Percentiles rank a stretch among this genome's conserved stretches.
Evolutionary conservation across 2,888 invertebrate genomes (phyloP).

Genomic region (Scaptodrosophila latifasciaeformis): DNA sequence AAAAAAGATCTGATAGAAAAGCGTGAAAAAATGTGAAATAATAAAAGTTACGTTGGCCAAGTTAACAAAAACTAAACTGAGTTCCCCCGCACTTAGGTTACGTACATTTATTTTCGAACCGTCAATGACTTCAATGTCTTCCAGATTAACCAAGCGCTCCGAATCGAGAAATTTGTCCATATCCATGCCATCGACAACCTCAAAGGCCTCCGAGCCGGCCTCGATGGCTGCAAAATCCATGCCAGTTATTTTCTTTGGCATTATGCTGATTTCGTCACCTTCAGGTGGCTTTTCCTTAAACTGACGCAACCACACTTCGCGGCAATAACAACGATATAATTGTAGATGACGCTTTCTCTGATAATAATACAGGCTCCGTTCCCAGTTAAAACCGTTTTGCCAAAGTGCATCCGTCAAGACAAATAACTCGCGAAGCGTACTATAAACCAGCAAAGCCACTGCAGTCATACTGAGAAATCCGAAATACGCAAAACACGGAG

Average conservation of each 20-base stretch:
- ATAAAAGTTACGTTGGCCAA: no score
- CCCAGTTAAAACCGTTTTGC: conserved; percentile 61
- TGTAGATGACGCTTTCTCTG: conserved; percentile 55
- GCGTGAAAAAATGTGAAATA: no score
- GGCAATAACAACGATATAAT: conserved; percentile 62
- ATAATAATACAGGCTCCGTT: conserved; percentile 58
- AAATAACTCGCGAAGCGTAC: conserved; percentile 63
- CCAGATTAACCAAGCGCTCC: conserved; percentile 21
- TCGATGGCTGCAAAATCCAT: conserved; percentile 72
- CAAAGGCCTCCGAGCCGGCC: conserved; percentile 51
- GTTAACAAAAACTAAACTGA: no score
- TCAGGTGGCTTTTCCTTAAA: not conserved
- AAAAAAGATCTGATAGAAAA: no score
- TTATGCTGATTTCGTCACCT: conserved; percentile 14
- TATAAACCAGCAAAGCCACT: conserved; percentile 62
- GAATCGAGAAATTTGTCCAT: conserved; percentile 14
- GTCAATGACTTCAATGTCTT: conserved; percentile 68
- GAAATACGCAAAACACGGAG: no score
- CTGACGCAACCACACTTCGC: conserved; percentile 59
- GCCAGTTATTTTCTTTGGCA: conserved; percentile 18
- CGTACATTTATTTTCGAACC: conserved; percentile 68
- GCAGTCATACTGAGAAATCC: conserved; percentile 71
- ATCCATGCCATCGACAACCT: conserved; percentile 32
- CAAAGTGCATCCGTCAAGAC: conserved; percentile 67
- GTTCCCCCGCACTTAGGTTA: no score